These are phyloP conservation scores for Parthenolecanium corni DNA, from an alignment of 2,888 invertebrate genomes.

Conservation along the genomic window DNA sequence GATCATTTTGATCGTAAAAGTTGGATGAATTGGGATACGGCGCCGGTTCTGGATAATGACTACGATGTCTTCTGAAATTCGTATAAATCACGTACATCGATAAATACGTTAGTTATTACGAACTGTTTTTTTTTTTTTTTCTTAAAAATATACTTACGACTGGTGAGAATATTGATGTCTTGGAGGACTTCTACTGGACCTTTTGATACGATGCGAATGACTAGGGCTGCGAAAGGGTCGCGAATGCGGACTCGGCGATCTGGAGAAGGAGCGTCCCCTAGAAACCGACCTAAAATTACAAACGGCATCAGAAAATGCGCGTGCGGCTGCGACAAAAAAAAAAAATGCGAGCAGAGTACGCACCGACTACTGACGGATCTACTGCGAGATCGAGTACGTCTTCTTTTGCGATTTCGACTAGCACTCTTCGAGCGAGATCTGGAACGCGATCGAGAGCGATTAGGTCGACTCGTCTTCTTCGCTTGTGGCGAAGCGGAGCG, in stretches of 20 bases:
- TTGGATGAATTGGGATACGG: background rate
- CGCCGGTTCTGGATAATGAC: slow-evolving; percentile 3
- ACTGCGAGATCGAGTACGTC: slow-evolving; percentile 8
- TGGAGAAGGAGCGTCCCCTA: slow-evolving; percentile 15
- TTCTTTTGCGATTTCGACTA: background rate
- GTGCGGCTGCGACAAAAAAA: background rate
- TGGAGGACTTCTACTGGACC: slow-evolving; percentile 1
- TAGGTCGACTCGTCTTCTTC: slow-evolving; percentile 3
- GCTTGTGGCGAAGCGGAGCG: background rate
- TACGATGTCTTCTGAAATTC: background rate
- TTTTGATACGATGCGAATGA: background rate
- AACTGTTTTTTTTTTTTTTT: no score
- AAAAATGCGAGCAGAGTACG: background rate
- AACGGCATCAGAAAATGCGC: no score
- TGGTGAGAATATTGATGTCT: background rate
- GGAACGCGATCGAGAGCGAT: slow-evolving; percentile 7
- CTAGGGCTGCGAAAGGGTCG: background rate
- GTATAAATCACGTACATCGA: no score
- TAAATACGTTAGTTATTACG: no score
- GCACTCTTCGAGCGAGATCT: slow-evolving; percentile 11
- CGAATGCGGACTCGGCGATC: slow-evolving; percentile 13
- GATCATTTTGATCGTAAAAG: slow-evolving; percentile 4
- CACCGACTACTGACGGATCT: slow-evolving; percentile 12
- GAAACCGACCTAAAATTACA: slow-evolving; percentile 1
- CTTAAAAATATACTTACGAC: background rate